Evolutionary conservation across 2,888 invertebrate species (phyloP).

Genomic region (Bembecia ichneumoniformis): DNA sequence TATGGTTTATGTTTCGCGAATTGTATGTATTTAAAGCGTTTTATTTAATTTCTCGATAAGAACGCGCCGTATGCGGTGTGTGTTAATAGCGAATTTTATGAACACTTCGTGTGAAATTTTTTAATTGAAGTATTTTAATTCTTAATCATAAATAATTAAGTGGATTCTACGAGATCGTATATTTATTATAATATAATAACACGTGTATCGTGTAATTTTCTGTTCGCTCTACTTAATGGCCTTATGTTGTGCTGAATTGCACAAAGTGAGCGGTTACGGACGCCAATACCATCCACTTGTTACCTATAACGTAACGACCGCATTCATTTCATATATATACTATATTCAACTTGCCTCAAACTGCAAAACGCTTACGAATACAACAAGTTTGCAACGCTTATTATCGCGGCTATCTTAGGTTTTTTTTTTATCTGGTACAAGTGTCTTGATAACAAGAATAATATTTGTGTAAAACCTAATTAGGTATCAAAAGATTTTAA

Average conservation of each 20-base stretch:
- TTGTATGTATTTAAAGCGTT: too few species aligned
- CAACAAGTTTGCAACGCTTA: constrained; percentile 3
- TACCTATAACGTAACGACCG: constrained; percentile 16
- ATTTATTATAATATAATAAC: neutral
- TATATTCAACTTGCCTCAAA: too few species aligned
- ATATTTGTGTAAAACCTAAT: too few species aligned
- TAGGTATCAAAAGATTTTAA: too few species aligned
- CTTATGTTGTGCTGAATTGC: constrained; percentile 22
- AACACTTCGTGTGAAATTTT: too few species aligned
- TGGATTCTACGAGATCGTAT: neutral
- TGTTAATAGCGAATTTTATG: too few species aligned
- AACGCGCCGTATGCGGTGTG: too few species aligned
- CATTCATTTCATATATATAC: neutral
- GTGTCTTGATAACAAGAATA: too few species aligned
- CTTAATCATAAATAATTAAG: neutral
- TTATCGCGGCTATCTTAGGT: too few species aligned
- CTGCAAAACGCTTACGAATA: constrained; percentile 7
- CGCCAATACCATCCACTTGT: constrained; percentile 23
- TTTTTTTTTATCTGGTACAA: too few species aligned
- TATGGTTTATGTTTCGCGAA: neutral
- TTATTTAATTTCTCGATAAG: too few species aligned
- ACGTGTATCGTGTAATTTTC: constrained; percentile 22
- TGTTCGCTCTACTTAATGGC: constrained; percentile 33
- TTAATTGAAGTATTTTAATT: too few species aligned
- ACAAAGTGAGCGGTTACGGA: constrained; percentile 40